Evolutionary conservation across 2,888 invertebrate genomes (phyloP).

Genomic region (Philhelius pedissequus): DNA sequence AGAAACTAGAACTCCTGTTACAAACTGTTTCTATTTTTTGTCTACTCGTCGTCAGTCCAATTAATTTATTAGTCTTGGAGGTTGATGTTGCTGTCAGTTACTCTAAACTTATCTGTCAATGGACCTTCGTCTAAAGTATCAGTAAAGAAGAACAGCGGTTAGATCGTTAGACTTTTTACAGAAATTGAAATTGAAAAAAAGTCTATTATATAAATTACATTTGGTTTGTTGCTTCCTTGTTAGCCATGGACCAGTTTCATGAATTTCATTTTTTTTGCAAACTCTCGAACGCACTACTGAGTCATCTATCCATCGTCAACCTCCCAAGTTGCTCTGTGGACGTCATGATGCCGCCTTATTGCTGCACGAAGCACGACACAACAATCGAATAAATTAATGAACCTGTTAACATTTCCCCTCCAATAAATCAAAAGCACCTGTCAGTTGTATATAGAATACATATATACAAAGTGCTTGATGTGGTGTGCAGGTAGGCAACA

Average conservation of each 20-base stretch:
- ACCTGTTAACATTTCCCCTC: slow-evolving; percentile 32
- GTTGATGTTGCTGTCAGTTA: not conserved
- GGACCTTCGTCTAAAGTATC: not conserved
- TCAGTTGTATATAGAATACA: slow-evolving; percentile 22
- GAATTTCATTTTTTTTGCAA: not conserved
- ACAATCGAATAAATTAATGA: slow-evolving; percentile 60
- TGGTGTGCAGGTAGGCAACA: not conserved
- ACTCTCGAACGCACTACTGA: slow-evolving; percentile 7
- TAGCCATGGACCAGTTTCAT: slow-evolving; percentile 13
- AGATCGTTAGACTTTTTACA: not conserved
- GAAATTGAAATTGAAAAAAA: not conserved
- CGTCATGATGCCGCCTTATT: slow-evolving; percentile 5
- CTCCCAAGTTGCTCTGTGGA: not conserved
- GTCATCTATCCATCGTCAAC: slow-evolving; percentile 5
- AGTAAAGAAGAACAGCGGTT: not conserved
- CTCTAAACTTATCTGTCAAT: not conserved
- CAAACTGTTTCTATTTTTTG: not conserved
- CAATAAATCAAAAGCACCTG: slow-evolving; percentile 61
- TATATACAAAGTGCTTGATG: slow-evolving; percentile 6
- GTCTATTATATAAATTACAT: not conserved
- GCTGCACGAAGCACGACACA: not conserved
- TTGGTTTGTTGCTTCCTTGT: not conserved
- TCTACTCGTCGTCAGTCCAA: not conserved
- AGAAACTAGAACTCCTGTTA: not conserved
- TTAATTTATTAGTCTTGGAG: not conserved